Conservation (phyloP, 2,888 invertebrate genomes). For the Cheilosia urbana region DNA sequence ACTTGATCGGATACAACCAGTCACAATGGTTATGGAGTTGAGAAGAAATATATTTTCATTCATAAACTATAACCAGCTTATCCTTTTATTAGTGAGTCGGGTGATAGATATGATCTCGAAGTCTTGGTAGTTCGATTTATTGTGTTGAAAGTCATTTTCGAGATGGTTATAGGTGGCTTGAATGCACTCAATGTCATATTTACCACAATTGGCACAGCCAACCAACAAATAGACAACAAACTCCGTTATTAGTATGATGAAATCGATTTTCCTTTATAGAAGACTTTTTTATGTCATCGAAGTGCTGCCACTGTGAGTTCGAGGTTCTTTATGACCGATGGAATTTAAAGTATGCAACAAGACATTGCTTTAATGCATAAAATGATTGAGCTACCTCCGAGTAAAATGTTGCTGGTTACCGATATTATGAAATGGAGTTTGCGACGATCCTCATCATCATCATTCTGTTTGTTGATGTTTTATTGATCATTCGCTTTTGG, state of each 20-base stretch:
- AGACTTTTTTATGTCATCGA: constrained; percentile 6
- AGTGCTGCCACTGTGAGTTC: neutral
- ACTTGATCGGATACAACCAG: neutral
- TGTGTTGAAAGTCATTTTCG: neutral
- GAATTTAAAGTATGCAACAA: neutral
- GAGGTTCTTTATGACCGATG: constrained; percentile 9
- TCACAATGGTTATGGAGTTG: neutral
- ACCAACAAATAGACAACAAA: neutral
- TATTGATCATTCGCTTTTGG: too few species aligned
- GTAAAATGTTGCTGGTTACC: too few species aligned
- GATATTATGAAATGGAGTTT: too few species aligned
- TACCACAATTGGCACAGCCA: constrained; percentile 36
- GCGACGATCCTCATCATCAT: too few species aligned
- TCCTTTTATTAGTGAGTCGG: constrained; percentile 10
- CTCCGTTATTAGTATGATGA: constrained; percentile 6
- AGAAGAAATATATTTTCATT: constrained; percentile 1
- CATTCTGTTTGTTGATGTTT: too few species aligned
- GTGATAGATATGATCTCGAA: constrained; percentile 1
- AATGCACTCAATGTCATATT: constrained; percentile 48
- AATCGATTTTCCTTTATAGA: constrained; percentile 33
- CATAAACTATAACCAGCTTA: neutral
- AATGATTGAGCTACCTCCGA: too few species aligned
- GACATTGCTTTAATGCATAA: neutral
- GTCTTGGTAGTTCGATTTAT: constrained; percentile 9
- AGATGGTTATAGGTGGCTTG: constrained; percentile 7